Percentiles rank a stretch among this genome's conserved stretches.
phyloP scores from a whole-genome alignment of 2,797 vertebrate species.

The Cuculus canorus region DNA sequence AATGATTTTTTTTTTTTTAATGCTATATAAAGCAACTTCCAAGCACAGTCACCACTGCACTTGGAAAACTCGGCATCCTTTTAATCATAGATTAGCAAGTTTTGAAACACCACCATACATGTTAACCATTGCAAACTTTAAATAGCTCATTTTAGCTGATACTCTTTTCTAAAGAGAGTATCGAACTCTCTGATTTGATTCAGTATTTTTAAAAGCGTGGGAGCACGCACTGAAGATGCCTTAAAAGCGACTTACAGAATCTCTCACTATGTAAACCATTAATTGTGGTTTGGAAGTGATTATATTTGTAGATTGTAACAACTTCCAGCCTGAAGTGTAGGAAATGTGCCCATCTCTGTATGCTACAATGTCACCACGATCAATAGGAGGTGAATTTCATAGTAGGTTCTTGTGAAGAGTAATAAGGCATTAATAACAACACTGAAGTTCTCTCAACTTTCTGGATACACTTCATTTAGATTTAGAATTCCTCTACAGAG shows the following conservation, averaged over 20 bases:
- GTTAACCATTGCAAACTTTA: constrained; percentile 14
- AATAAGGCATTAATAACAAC: not conserved
- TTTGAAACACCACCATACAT: constrained; percentile 45
- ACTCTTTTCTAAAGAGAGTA: not conserved
- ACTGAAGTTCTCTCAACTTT: not conserved
- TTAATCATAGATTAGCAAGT: constrained; percentile 25
- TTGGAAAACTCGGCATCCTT: constrained; percentile 13
- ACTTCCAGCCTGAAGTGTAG: not conserved
- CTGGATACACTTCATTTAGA: not conserved
- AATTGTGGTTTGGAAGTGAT: not conserved
- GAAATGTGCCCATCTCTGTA: not conserved
- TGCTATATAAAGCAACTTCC: constrained; percentile 20
- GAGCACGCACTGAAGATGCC: not conserved
- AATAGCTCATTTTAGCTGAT: not conserved
- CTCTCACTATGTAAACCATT: not conserved
- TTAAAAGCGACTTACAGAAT: not conserved
- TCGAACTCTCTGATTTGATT: constrained; percentile 41
- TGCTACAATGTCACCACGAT: not conserved
- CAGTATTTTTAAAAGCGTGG: constrained; percentile 42
- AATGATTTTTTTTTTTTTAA: not conserved
- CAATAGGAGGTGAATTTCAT: not conserved
- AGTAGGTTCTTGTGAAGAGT: not conserved
- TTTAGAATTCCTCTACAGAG: not conserved
- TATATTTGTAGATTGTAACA: not conserved
- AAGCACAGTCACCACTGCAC: not conserved